phyloP scores from a whole-genome alignment of 2,888 invertebrate genomes.

The Idaea straminata region DNA sequence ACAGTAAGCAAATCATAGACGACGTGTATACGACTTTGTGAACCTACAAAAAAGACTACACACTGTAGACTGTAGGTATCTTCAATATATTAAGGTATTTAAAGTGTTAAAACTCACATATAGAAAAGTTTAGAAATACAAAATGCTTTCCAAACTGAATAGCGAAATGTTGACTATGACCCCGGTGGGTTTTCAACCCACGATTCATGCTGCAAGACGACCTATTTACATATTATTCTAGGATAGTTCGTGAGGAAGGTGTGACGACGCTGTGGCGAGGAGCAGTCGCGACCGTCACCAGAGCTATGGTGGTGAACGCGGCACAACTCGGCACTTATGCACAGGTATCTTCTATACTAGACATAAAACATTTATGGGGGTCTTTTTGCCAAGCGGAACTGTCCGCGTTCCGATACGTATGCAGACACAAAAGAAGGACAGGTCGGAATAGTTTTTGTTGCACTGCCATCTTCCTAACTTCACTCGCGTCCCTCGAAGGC shows the following conservation, averaged over 20 bases:
- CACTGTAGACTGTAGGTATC: too few relatives aligned
- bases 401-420: too few relatives aligned
- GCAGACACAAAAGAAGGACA: too few relatives aligned
- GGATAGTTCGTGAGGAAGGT: constrained; percentile 66
- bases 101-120: too few relatives aligned
- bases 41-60: background rate
- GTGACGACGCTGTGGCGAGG: constrained; percentile 91
- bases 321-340: constrained; percentile 97
- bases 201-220: background rate
- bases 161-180: background rate
- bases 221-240: constrained; percentile 16
- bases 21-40: background rate
- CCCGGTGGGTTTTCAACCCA: background rate
- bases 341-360: constrained; percentile 70
- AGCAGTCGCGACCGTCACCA: constrained; percentile 87
- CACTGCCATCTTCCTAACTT: too few relatives aligned
- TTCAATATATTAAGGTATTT: too few relatives aligned
- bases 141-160: background rate
- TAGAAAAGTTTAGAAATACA: background rate
- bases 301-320: constrained; percentile 97
- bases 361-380: background rate
- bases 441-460: too few relatives aligned
- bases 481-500: too few relatives aligned
- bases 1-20: background rate
- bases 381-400: too few relatives aligned